Conservation (phyloP, 2,797 vertebrate genomes). For the Esox masquinongy region DNA sequence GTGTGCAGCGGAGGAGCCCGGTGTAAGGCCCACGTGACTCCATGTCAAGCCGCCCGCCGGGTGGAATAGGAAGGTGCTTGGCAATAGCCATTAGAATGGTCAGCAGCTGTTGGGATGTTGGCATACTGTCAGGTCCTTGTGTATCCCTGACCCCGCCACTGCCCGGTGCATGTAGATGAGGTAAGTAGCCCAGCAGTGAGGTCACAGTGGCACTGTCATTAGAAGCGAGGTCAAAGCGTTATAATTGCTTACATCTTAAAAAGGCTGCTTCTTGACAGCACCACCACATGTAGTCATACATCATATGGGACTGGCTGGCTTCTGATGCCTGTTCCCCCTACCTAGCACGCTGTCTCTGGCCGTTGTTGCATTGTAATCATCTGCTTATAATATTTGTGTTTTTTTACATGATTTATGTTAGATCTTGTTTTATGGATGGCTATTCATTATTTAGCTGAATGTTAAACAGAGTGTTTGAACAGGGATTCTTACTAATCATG, state of each 20-base stretch:
- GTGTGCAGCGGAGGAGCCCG: conserved; percentile 14
- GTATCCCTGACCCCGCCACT: conserved; percentile 51
- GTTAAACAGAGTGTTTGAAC: conserved; percentile 49
- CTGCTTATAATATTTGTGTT: neutral
- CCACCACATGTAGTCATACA: conserved; percentile 44
- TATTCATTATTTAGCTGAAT: conserved; percentile 66
- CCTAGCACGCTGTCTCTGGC: conserved; percentile 13
- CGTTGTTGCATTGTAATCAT: neutral
- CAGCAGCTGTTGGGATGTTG: conserved; percentile 60
- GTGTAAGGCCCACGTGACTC: neutral
- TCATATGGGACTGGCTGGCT: conserved; percentile 45
- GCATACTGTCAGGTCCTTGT: conserved; percentile 55
- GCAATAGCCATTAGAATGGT: conserved; percentile 59
- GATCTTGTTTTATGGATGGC: conserved; percentile 52
- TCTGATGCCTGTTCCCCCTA: conserved; percentile 72
- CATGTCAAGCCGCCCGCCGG: neutral
- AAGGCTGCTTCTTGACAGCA: conserved; percentile 63
- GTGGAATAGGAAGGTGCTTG: neutral
- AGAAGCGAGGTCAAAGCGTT: conserved; percentile 49
- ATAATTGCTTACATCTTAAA: conserved; percentile 63
- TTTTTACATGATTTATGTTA: neutral
- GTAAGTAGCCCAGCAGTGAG: conserved; percentile 34
- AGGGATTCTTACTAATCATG: conserved; percentile 35
- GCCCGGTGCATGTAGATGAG: conserved; percentile 63
- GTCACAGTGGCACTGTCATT: conserved; percentile 51